Conservation (phyloP, 2,888 invertebrate species). For the Myopa tessellatipennis region DNA sequence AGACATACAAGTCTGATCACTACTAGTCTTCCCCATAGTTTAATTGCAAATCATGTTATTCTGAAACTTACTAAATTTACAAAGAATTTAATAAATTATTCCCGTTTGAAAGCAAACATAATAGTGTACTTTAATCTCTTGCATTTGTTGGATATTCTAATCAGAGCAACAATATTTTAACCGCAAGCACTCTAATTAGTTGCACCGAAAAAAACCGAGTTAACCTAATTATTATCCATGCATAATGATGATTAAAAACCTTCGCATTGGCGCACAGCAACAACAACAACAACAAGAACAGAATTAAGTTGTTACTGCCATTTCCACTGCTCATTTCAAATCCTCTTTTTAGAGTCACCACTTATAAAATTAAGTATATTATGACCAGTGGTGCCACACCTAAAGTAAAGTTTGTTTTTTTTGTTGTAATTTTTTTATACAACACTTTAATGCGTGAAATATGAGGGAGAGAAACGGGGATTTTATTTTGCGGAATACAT, state of each 20-base stretch:
- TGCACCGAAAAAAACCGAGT: not conserved
- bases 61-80: no score
- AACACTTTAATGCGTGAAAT: not conserved
- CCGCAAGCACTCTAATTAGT: conserved; percentile 5
- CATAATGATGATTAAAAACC: conserved; percentile 10
- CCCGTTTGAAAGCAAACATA: no score
- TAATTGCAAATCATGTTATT: no score
- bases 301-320: not conserved
- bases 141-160: not conserved
- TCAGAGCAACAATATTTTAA: not conserved
- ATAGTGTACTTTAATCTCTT: not conserved
- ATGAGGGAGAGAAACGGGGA: not conserved
- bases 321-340: not conserved
- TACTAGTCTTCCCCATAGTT: no score
- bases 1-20: no score
- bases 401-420: not conserved
- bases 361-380: not conserved
- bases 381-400: conserved; percentile 21
- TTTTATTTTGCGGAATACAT: not conserved
- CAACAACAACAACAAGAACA: not conserved
- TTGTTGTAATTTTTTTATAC: not conserved
- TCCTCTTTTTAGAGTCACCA: not conserved
- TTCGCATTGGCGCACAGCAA: not conserved
- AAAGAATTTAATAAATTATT: no score
- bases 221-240: conserved; percentile 1